Evolutionary conservation across 2,797 vertebrate genomes (phyloP), one percentile per base, ranked within the genome.

Genomic region (Echeneis naucrates): DNA sequence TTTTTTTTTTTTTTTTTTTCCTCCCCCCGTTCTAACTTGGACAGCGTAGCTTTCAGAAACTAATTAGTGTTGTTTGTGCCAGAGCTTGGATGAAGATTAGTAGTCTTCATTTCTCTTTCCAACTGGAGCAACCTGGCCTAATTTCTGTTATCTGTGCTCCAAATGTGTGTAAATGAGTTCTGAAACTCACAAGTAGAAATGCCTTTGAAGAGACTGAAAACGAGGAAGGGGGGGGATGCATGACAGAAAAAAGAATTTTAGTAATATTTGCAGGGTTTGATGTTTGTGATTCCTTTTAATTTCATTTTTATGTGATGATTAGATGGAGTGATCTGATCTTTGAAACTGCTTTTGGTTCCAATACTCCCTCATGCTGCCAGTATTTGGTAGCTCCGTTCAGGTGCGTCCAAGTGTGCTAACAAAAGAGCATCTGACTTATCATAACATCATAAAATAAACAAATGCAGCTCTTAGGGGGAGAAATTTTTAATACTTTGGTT

Each of bases 1-100:
- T n/a, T n/a, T n/a, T n/a, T n/a, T n/a, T n/a, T n/a, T 32, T 32
- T 32, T 5, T 32, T 19, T 35, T 35, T 35, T 8, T 35, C n/a
- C n/a, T n/a, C n/a, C n/a, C n/a, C n/a, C n/a, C n/a, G n/a, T n/a
- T n/a, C n/a, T n/a, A n/a, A n/a, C n/a, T 42, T 19, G 23, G 21
- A 1, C 45, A 0, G 27, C 30, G 60, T 7, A 8, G 47, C 42
- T 61, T 70, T 64, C n/a, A 27, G 2, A 70, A 58, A 38, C 4
- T 16, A 27, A 50, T 72, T 60, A n/a, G n/a, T 48, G 24, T 19
- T 56, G n/a, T 68, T 70, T n/a, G 30, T 47, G 50, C 63, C 33
- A 52, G 37, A 60, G 52, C n/a, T 45, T 72, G 68, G 62, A 74
- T 56, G 33, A 62, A 69, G 38, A 72, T 72, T 56, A 72, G 26